These are phyloP conservation scores for Achlya flavicornis DNA, from an alignment of 2,888 invertebrate species.

Conservation along the genomic window DNA sequence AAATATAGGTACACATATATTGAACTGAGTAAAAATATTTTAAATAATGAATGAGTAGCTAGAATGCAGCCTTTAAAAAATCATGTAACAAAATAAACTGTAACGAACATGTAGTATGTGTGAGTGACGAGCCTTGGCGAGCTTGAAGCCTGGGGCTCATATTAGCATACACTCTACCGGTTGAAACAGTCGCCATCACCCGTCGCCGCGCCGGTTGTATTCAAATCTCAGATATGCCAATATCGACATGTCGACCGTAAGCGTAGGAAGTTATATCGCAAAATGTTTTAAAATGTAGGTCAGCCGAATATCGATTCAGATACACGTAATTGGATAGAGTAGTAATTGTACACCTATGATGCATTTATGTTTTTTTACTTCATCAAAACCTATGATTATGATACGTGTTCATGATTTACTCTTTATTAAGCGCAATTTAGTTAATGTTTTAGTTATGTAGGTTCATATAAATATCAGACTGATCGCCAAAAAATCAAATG, in stretches of 20 bases:
- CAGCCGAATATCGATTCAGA: constrained; percentile 63
- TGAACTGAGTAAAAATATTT: background rate
- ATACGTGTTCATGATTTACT: constrained; percentile 66
- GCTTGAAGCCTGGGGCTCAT: constrained; percentile 49
- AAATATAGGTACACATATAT: background rate
- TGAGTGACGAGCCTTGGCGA: constrained; percentile 41
- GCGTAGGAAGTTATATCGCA: constrained; percentile 69
- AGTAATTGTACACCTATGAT: constrained; percentile 70
- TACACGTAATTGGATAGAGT: constrained; percentile 64
- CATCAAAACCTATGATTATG: constrained; percentile 62
- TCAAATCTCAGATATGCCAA: constrained; percentile 60
- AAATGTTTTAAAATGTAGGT: constrained; percentile 66
- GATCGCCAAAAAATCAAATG: no score
- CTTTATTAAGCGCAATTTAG: constrained; percentile 68
- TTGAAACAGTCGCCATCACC: constrained; percentile 25
- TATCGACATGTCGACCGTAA: constrained; percentile 63
- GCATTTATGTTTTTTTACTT: constrained; percentile 63
- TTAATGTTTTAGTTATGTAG: constrained; percentile 47
- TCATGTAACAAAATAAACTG: background rate
- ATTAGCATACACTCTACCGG: constrained; percentile 56
- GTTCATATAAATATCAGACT: no score
- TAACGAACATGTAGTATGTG: constrained; percentile 24
- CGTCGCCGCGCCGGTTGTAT: constrained; percentile 36
- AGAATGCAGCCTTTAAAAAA: background rate
- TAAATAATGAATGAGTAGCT: background rate